A percentile compares a stretch with the other conserved stretches of the same genome.
These are phyloP conservation scores for Chloropsis hardwickii DNA, from an alignment of 2,113 vertebrate genomes.

Conservation along the genomic window DNA sequence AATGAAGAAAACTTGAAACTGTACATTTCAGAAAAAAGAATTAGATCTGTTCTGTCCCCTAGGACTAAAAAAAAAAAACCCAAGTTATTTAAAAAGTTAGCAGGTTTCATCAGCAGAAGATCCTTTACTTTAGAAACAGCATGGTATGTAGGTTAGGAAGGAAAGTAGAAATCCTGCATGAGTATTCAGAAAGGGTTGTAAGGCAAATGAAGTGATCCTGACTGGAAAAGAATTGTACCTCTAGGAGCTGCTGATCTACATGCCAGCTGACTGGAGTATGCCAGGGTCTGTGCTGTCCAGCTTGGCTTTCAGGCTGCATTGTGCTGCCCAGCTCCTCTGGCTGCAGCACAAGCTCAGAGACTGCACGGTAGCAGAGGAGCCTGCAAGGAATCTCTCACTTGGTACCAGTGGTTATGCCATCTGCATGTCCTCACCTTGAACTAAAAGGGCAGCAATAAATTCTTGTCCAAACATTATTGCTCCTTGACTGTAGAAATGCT, in stretches of 20 bases:
- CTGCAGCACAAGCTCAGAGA: neutral
- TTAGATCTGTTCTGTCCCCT: neutral
- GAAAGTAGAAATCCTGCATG: neutral
- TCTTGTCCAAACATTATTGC: neutral
- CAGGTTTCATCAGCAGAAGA: neutral
- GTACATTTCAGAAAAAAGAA: neutral
- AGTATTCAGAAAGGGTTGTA: neutral
- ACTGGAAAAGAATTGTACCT: neutral
- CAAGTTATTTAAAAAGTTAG: neutral
- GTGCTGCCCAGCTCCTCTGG: neutral
- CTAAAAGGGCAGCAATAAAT: neutral
- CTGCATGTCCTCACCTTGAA: accelerated
- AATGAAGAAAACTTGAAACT: neutral
- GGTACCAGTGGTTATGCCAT: neutral
- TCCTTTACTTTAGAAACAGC: neutral
- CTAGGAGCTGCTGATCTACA: neutral
- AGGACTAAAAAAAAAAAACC: neutral
- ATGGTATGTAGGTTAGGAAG: neutral
- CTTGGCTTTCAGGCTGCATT: accelerated
- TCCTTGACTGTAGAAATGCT: neutral
- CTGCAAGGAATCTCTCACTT: neutral
- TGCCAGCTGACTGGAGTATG: neutral
- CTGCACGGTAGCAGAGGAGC: neutral
- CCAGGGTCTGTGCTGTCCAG: neutral
- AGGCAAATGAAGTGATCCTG: neutral